Conservation (phyloP, 1,140 invertebrate species). For the Euwallacea similis region DNA sequence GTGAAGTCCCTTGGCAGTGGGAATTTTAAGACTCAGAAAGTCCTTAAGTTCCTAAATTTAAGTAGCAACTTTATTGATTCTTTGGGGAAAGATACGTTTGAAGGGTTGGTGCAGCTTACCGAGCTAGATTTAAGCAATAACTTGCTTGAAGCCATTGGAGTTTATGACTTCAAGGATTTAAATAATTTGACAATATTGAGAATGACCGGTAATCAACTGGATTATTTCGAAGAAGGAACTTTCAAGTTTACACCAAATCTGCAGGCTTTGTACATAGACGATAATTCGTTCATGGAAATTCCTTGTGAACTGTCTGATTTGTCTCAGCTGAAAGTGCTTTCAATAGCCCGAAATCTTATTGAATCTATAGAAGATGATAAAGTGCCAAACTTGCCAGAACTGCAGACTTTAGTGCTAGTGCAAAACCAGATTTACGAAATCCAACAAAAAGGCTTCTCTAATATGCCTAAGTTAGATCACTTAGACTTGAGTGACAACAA, state of each 20-base stretch:
- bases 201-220: conserved; percentile 75
- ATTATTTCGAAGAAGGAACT: conserved; percentile 68
- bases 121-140: conserved; percentile 77
- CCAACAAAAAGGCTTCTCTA: conserved; percentile 68
- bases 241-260: conserved; percentile 72
- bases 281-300: conserved; percentile 77
- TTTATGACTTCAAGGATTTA: conserved; percentile 71
- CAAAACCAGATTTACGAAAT: conserved; percentile 74
- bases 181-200: conserved; percentile 70
- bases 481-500: conserved; percentile 82
- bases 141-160: conserved; percentile 70
- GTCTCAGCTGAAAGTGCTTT: conserved; percentile 66
- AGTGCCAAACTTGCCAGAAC: conserved; percentile 67
- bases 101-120: conserved; percentile 69
- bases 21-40: conserved; percentile 76
- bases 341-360: conserved; percentile 73
- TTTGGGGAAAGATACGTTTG: conserved; percentile 73
- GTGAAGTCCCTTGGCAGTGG: conserved; percentile 74
- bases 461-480: conserved; percentile 66
- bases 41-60: conserved; percentile 71
- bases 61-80: conserved; percentile 72
- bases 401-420: conserved; percentile 66
- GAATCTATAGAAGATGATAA: conserved; percentile 67
- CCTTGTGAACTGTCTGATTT: conserved; percentile 66
- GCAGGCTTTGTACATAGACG: conserved; percentile 67